Evolutionary conservation across 1,140 invertebrate species (phyloP), one percentile per base, ranked within the genome.

Genomic region (Polypedilum vanderplanki): DNA sequence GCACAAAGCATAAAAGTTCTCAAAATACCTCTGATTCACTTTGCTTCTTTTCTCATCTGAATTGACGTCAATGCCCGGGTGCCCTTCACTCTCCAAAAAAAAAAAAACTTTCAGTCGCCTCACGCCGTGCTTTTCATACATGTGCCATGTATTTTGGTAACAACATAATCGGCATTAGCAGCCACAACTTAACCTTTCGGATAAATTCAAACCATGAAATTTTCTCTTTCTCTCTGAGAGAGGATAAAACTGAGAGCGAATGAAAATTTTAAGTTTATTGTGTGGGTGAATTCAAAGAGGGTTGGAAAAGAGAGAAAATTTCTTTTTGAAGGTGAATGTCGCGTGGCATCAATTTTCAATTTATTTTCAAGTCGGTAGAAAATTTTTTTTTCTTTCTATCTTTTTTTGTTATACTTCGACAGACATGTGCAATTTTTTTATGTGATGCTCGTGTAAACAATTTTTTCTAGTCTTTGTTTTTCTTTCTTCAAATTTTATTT

Each of bases 11-110:
- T n/a, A n/a, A 33, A 33, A 33, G 24, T 33, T 33, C 24, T 33
- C 24, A 33, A 33, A 33, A 33, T 33, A 33, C 24, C 24, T 33
- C 24, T 33, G 24, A 33, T 33, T 33, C 24, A 33, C 24, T 33
- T 33, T 5, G 5, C 1, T 33, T 33, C 24, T 33, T 33, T 33
- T 33, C 24, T 33, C 5, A 33, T 33, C 24, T 3, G 3, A 57
- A 57, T 57, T 57, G 46, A 57, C 46, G 46, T 57, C 46, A 57
- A 57, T 57, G 46, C 46, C 46, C 46, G 46, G 46, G n/a, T 15
- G 12, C 12, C 15, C 12, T 57, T n/a, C 46, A 15, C 46, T n/a
- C 12, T 57, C 15, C 12, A 1, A 33, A 33, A 33, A 33, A 33
- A 33, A 33, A 33, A n/a, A n/a, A n/a, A n/a, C n/a, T n/a, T 57